phyloP scores from a whole-genome alignment of 2,113 vertebrate species.

The Myiagra hebetior region DNA sequence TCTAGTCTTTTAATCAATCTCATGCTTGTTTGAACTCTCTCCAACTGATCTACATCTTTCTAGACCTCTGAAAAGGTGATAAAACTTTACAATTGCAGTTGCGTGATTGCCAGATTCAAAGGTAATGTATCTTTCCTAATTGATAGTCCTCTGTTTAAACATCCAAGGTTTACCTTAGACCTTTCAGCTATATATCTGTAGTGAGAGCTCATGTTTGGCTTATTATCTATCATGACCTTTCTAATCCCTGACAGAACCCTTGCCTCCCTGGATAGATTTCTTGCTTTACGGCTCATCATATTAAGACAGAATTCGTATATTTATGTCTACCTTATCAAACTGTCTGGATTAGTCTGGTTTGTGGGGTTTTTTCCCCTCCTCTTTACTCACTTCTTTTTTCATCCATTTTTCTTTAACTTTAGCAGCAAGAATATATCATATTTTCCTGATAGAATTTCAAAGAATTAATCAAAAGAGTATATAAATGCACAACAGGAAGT shows the following conservation, averaged over 20 bases:
- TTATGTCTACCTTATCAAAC: background rate
- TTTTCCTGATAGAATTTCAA: background rate
- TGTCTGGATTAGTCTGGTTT: background rate
- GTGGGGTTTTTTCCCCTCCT: accelerated
- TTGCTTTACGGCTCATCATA: background rate
- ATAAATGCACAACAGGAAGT: background rate
- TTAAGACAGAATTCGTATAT: background rate
- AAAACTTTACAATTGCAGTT: background rate
- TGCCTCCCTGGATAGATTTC: background rate
- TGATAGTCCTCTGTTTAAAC: background rate
- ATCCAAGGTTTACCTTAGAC: background rate
- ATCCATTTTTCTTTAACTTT: background rate
- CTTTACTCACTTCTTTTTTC: background rate
- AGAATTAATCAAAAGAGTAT: background rate
- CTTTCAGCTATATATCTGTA: background rate
- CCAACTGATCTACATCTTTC: background rate
- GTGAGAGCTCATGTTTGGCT: background rate
- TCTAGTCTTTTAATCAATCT: background rate
- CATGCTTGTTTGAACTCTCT: background rate
- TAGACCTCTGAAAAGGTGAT: background rate
- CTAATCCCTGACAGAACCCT: background rate
- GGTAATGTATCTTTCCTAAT: background rate
- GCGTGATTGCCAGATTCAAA: background rate
- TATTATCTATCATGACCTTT: background rate
- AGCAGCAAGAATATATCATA: background rate